Base-by-base conservation (phyloP, 2,888 invertebrate genomes). In the Barypeithes pellucidus region DNA sequence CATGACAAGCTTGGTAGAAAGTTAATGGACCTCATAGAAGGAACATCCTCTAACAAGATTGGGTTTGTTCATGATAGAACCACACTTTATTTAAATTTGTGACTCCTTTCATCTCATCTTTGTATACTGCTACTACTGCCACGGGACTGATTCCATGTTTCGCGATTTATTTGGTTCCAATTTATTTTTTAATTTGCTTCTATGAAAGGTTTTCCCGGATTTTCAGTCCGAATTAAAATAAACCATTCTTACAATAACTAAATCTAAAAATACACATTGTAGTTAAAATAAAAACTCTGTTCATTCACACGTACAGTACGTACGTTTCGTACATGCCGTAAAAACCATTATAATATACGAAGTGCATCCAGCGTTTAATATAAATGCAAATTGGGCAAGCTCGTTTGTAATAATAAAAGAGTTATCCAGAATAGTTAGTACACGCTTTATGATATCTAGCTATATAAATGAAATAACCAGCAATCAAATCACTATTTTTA, bases 351-450 rank as follows among this genome's bases (percentile, higher is more conserved):
- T 60, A 47, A 50, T 47, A 69, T 47, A 69, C 69, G 61, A 41
- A 70, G 65, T 70, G 70, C 65, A 70, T 65, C 65, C 50, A 16
- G 66, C 59, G 39, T 66, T 66, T 67, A 71, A 71, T 71, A 71
- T 71, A 71, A 66, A 71, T 71, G 71, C 71, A 71, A 71, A 71
- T 71, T 52, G 43, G 57, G 59, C 45, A 43, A 57, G 70, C 65
- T 39, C 71, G 60, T 71, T 63, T 60, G 50, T 71, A 71, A 71
- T 71, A 65, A 65, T 59, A 71, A 71, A 66, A 66, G 71, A 50
- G 50, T 65, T 71, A 57, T 66, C 60, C 50, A 60, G 66, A 47
- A 50, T 50, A 47, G 65, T 60, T 60, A 60, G 22, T 41, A 71
- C 59, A 70, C 57, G 65, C 70, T 71, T 71, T 50, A 71, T 47